Evolutionary conservation across 2,888 invertebrate genomes (phyloP), one percentile per base, ranked within the genome.

Genomic region (Epirrhoe tristata): DNA sequence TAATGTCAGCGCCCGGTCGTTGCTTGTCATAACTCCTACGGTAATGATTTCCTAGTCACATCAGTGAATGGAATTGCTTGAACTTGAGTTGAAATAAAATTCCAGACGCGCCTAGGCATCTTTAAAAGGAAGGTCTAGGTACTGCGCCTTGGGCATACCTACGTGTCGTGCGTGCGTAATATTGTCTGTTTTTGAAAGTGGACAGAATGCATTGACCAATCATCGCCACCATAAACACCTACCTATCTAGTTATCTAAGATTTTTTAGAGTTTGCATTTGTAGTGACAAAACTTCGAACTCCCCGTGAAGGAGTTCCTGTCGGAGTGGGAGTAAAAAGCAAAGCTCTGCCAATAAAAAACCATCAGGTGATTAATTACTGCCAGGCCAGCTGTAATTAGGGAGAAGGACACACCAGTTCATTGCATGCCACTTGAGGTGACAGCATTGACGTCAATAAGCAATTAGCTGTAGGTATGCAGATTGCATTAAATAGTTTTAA

Each of bases 1-100:
- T 87, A 87, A 88, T 87, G 86, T 86, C 81, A 80, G 78, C 79
- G 75, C 79, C 16, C 12, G 48, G 48, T 16, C 6, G 48, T 71
- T 67, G 70, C 71, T 58, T 58, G 67, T 57, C 63, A 57, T 63
- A 58, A 46, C 58, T 54, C 54, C 53, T 56, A 31, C 24, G 46
- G 16, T 58, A 58, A 63, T 63, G 63, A 58, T 63, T 58, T 63
- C 63, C 63, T 63, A 58, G 63, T 63, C 53, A 58, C 58, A 63
- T 53, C 48, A 48, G 58, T 34, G 57, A 39, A 51, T 50, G 39
- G 51, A 12, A 51, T 56, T 51, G 62, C 62, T 59, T 52, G 52
- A 59, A 59, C 16, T 52, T 43, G 43, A 39, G 59, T 43, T 58
- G 48, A 64, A n/a, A n/a, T n/a, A n/a, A n/a, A 64, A 58, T 50